Conservation (phyloP, 2,797 vertebrate species). For the Mycteria americana region DNA sequence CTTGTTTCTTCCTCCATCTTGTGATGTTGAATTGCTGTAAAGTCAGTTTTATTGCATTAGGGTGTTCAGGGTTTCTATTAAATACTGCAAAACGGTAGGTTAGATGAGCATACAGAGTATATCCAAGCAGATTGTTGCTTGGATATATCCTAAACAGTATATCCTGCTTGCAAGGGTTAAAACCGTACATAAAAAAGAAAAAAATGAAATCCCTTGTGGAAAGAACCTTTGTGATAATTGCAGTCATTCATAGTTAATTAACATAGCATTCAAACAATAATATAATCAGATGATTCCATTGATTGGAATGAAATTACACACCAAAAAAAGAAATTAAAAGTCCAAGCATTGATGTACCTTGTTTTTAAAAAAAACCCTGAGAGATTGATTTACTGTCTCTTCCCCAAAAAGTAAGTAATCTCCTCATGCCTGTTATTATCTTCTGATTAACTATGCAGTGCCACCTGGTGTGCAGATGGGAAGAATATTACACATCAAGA, state of each 20-base stretch:
- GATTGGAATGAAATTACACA: constrained; percentile 42
- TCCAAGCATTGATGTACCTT: constrained; percentile 13
- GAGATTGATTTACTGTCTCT: constrained; percentile 65
- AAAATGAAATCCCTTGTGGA: not conserved
- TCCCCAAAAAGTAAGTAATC: constrained; percentile 68
- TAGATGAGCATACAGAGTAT: not conserved
- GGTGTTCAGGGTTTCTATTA: not conserved
- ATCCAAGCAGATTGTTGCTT: not conserved
- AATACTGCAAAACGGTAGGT: not conserved
- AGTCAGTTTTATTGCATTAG: not conserved
- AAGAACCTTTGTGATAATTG: constrained; percentile 56
- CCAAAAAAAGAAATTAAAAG: constrained; percentile 26
- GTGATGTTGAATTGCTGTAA: not conserved
- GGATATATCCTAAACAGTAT: not conserved
- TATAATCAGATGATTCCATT: constrained; percentile 55
- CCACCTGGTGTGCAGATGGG: constrained; percentile 77
- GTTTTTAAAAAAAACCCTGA: not conserved
- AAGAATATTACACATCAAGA: constrained; percentile 70
- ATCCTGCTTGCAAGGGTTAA: constrained; percentile 24
- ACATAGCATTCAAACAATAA: constrained; percentile 46
- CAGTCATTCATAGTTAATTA: constrained; percentile 63
- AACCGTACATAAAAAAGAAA: not conserved
- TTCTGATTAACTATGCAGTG: constrained; percentile 75
- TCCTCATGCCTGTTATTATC: constrained; percentile 64
- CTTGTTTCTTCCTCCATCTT: not conserved